Conservation (phyloP, 2,888 invertebrate species). For the Margaritifera margaritifera region DNA sequence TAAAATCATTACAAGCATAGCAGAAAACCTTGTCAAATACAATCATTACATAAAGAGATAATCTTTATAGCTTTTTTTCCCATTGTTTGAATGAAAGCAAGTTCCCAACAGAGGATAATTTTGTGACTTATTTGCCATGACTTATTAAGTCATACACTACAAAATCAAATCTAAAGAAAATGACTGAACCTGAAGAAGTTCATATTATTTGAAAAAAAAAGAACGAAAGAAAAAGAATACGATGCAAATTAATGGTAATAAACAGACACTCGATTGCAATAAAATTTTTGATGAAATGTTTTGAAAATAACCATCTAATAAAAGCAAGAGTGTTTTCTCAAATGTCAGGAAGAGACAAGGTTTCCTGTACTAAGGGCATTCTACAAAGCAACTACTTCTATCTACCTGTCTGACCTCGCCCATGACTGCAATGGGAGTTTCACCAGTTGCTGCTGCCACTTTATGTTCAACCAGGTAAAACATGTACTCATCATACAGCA, state of each 20-base stretch:
- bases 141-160: too few species aligned
- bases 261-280: too few species aligned
- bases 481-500: conserved; percentile 99
- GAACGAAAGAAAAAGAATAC: too few species aligned
- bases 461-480: conserved; percentile 98
- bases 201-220: too few species aligned
- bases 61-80: neutral
- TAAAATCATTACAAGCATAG: neutral
- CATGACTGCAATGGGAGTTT: conserved; percentile 97
- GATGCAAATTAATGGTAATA: too few species aligned
- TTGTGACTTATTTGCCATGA: too few species aligned
- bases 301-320: conserved; percentile 10
- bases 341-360: too few species aligned
- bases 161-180: too few species aligned
- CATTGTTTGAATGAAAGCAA: too few species aligned
- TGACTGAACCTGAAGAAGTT: too few species aligned
- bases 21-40: neutral
- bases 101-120: too few species aligned
- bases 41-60: neutral
- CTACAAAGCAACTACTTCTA: neutral
- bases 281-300: too few species aligned
- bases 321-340: neutral
- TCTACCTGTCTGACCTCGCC: conserved; percentile 68
- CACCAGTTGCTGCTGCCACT: conserved; percentile 90
- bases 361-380: neutral